These are phyloP conservation scores for Lasioglossum albipes DNA, from an alignment of 1,140 invertebrate genomes.

Conservation along the genomic window DNA sequence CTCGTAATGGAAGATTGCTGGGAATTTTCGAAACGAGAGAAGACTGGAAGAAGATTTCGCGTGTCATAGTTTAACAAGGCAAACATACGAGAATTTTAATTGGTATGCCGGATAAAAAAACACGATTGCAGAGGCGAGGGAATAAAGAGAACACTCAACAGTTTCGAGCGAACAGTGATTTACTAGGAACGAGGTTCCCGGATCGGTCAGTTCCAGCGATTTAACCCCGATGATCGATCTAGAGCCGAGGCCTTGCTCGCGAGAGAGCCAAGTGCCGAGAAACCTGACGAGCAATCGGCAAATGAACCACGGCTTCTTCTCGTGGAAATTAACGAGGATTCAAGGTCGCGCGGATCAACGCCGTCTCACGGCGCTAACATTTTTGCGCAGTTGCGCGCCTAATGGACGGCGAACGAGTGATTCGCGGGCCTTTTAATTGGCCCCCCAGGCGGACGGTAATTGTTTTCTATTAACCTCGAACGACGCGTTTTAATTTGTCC, in stretches of 20 bases:
- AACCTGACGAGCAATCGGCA: neutral
- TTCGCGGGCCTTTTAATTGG: constrained; percentile 17
- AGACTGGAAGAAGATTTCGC: too few species aligned
- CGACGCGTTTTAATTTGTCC: constrained; percentile 41
- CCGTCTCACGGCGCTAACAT: neutral
- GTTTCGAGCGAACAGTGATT: neutral
- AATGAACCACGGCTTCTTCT: neutral
- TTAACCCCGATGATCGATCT: neutral
- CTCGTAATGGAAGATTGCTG: too few species aligned
- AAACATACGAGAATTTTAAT: too few species aligned
- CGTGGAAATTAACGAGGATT: constrained; percentile 8
- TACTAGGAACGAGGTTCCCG: neutral
- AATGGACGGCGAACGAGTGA: constrained; percentile 14
- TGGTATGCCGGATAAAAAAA: too few species aligned
- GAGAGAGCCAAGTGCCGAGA: neutral
- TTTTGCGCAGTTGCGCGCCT: constrained; percentile 23
- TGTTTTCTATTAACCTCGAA: constrained; percentile 28
- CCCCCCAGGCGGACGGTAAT: neutral
- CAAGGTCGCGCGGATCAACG: constrained; percentile 10
- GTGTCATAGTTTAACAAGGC: too few species aligned
- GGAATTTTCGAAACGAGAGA: too few species aligned
- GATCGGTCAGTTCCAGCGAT: neutral
- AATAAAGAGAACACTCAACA: neutral
- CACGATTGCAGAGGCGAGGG: too few species aligned
- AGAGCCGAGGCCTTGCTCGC: neutral